Evolutionary conservation across 2,888 invertebrate species (phyloP).

Genomic region (Periphyllus acericola): DNA sequence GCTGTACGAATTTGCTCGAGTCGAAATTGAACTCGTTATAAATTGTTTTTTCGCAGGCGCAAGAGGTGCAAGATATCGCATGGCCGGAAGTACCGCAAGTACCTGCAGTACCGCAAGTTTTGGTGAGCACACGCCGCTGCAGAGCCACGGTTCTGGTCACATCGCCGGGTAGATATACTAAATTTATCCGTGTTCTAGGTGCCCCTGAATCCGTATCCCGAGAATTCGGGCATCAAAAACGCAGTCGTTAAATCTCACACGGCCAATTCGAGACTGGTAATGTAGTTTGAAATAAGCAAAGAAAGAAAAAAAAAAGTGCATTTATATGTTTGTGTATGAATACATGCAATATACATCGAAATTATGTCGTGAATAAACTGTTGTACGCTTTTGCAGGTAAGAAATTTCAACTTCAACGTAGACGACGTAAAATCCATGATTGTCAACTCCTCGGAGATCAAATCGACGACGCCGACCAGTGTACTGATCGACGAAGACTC

Average conservation of each 20-base stretch:
- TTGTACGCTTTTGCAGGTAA: neutral
- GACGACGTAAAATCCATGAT: neutral
- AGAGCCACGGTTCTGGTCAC: neutral
- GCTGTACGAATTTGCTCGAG: neutral
- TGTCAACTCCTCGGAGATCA: neutral
- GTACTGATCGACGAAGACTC: neutral
- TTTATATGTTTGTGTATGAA: no score
- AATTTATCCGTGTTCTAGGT: neutral
- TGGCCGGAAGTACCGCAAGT: constrained; percentile 52
- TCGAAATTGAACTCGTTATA: neutral
- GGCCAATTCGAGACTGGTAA: constrained; percentile 40
- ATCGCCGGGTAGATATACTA: neutral
- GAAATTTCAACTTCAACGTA: neutral
- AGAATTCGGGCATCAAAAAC: neutral
- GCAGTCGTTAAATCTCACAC: neutral
- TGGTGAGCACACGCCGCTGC: neutral
- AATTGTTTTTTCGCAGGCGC: constrained; percentile 19
- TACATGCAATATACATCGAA: neutral
- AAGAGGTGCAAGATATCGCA: constrained; percentile 8
- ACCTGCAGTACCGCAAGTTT: constrained; percentile 36
- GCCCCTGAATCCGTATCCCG: constrained; percentile 41
- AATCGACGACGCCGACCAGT: neutral
- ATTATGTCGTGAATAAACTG: neutral
- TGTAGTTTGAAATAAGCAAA: neutral
- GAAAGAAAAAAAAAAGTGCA: no score